Evolutionary conservation across 2,888 invertebrate species (phyloP).

Genomic region (Lagria hirta): DNA sequence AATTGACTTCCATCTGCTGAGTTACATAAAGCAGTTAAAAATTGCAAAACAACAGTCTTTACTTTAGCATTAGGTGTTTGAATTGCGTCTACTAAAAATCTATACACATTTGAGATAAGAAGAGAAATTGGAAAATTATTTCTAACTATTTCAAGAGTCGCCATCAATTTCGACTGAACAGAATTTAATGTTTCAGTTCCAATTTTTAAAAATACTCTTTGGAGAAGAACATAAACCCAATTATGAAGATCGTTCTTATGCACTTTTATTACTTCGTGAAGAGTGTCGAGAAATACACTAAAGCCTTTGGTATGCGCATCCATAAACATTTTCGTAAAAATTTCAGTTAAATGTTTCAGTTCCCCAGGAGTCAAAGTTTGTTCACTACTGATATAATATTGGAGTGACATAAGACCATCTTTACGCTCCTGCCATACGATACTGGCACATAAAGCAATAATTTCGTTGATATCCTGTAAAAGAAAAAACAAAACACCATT

Average conservation of each 20-base stretch:
- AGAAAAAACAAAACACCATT: no score
- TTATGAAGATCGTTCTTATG: constrained; percentile 87
- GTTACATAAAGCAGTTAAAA: constrained; percentile 65
- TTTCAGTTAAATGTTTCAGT: constrained; percentile 83
- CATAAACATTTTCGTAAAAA: constrained; percentile 95
- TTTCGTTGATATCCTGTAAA: constrained; percentile 75
- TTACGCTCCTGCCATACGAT: constrained; percentile 94
- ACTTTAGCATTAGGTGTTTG: constrained; percentile 88
- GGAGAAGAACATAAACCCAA: constrained; percentile 89
- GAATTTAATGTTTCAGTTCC: constrained; percentile 85
- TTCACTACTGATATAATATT: constrained; percentile 72
- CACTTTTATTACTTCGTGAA: constrained; percentile 83
- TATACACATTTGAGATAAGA: constrained; percentile 68
- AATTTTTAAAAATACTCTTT: constrained; percentile 77
- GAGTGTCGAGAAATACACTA: constrained; percentile 88
- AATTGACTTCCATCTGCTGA: constrained; percentile 60
- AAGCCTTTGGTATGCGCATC: constrained; percentile 95
- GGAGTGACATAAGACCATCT: constrained; percentile 79
- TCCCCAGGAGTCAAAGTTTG: constrained; percentile 68
- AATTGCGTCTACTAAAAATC: constrained; percentile 87
- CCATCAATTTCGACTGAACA: constrained; percentile 86
- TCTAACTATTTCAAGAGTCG: constrained; percentile 76
- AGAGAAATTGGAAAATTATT: constrained; percentile 68
- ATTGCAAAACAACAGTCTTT: constrained; percentile 74
- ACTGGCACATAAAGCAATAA: constrained; percentile 83